phyloP scores from a whole-genome alignment of 2,888 invertebrate species.

The Heteromurus nitidus region DNA sequence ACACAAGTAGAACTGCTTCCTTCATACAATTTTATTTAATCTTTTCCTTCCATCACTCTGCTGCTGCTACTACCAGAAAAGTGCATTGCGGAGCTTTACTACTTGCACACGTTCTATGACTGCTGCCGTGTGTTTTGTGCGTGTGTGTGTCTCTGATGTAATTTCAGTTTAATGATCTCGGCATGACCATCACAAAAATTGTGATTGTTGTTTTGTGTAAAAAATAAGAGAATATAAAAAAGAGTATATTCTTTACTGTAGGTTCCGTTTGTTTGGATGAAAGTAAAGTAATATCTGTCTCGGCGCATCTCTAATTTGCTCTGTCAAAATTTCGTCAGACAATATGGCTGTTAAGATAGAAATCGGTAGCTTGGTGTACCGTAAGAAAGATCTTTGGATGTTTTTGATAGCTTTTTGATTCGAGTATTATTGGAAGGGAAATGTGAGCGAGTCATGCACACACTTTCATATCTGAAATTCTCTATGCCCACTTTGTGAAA shows the following conservation, averaged over 20 bases:
- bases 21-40: conserved; percentile 33
- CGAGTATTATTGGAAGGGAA: too few relatives aligned
- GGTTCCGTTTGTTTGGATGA: conserved; percentile 28
- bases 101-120: not conserved
- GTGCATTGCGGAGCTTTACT: not conserved
- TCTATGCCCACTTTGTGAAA: too few relatives aligned
- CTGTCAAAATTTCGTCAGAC: conserved; percentile 30
- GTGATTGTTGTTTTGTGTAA: conserved; percentile 19
- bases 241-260: not conserved
- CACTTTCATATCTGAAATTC: too few relatives aligned
- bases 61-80: not conserved
- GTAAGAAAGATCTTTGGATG: too few relatives aligned
- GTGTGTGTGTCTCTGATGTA: conserved; percentile 53
- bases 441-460: too few relatives aligned
- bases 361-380: too few relatives aligned
- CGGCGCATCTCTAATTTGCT: conserved; percentile 27
- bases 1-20: conserved; percentile 49
- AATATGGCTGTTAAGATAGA: too few relatives aligned
- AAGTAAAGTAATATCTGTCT: conserved; percentile 25
- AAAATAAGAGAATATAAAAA: not conserved
- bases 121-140: conserved; percentile 47
- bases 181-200: conserved; percentile 59
- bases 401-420: too few relatives aligned
- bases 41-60: conserved; percentile 24
- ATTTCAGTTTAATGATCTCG: conserved; percentile 64